Base-by-base conservation (phyloP, 2,888 invertebrate species). In the Ormyrus rosae region DNA sequence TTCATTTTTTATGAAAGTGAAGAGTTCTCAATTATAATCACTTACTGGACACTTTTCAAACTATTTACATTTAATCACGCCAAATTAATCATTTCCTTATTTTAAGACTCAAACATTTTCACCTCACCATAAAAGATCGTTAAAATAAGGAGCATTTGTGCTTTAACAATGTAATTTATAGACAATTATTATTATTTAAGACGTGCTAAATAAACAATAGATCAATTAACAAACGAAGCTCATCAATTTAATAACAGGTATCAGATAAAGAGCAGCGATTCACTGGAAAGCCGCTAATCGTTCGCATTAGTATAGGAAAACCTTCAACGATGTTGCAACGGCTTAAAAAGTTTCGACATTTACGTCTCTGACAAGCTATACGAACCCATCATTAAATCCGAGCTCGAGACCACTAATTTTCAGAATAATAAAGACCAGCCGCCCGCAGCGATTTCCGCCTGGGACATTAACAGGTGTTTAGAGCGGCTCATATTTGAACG, bases 381-480 rank as follows among this genome's bases (percentile, higher is more conserved):
- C 7, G 45, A 51, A 51, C 6, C 60, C 51, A 68, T 68, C 46
- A 68, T 75, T 75, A 76, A 10, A 9, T 55, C 11, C 50, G 34
- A n/a, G 48, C 19, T 46, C 5, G 5, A 69, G 55, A 34, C 63
- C 46, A 51, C 48, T 63, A 63, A 76, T 76, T 67, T 76, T 56
- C 69, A n/a, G n/a, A 63, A 50, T 63, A 74, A 50, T 67, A 58
- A 65, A 74, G 19, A 2, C 50, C 45, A 13, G 3, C 6, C 6
- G n/a, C 4, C 10, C 10, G 7, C 9, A 7, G 45, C 71, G 58
- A n/a, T 74, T 67, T 64, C 58, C 61, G 51, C 48, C 19, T 11
- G 34, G 13, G 34, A 63, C 55, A 56, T 63, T 63, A 76, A 61
- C 68, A 76, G 61, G 61, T 46, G 67, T 69, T 68, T 60, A 53